phyloP scores from a whole-genome alignment of 2,888 invertebrate species.

The Dryococelus australis region DNA sequence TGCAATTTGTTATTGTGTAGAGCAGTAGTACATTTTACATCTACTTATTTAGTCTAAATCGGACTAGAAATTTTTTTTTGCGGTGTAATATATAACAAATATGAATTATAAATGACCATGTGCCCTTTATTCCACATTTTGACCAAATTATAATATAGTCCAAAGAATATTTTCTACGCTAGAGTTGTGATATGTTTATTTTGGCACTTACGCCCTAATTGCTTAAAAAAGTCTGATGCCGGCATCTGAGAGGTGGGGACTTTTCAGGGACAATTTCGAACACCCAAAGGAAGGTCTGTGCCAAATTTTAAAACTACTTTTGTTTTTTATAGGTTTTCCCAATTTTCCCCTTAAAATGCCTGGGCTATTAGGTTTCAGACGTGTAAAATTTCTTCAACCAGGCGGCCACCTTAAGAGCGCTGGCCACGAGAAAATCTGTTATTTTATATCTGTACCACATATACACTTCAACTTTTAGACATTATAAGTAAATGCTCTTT shows the following conservation, averaged over 20 bases:
- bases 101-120: background rate
- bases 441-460: too few relatives aligned
- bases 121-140: background rate
- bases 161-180: background rate
- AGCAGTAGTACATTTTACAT: background rate
- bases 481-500: too few relatives aligned
- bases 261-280: too few relatives aligned
- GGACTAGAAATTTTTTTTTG: background rate
- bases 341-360: background rate
- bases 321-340: background rate
- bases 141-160: background rate
- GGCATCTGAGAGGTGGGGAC: too few relatives aligned
- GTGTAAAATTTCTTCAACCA: too few relatives aligned
- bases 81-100: background rate
- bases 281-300: background rate
- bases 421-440: too few relatives aligned
- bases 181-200: background rate
- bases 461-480: too few relatives aligned
- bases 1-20: background rate
- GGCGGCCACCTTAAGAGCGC: too few relatives aligned
- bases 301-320: background rate
- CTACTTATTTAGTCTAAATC: background rate
- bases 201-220: background rate
- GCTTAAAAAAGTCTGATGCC: background rate
- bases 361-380: background rate